Base-by-base conservation (phyloP, 2,113 vertebrate genomes). In the Blennius ocellaris region DNA sequence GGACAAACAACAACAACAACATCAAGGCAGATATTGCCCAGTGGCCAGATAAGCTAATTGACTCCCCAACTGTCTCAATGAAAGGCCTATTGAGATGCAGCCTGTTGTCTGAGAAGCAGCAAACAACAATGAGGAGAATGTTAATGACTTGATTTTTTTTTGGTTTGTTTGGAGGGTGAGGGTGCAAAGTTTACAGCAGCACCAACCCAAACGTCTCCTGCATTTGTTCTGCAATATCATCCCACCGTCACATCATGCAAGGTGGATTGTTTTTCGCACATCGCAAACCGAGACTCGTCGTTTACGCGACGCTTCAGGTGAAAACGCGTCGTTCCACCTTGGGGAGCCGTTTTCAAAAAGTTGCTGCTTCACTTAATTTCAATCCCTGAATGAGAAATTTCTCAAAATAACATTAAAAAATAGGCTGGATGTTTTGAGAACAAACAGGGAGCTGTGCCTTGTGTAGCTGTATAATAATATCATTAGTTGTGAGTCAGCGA, bases 101-200 rank as follows among this genome's bases (percentile, higher is more conserved):
- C 55, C 12, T 30, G 0, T 59, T 17, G 11, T 78, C 78, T 76
- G 75, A 79, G 73, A 59, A 69, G 63, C 50, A n/a, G 30, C 63
- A 17, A 38, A 64, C 52, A 82, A 87, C 89, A 85, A 88, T 84
- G 85, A 87, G 53, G 68, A 60, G 87, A 91, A 89, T 92, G 82
- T 85, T 88, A 89, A 91, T 88, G 85, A 77, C 58, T 77, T 45
- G 58, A 45, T 74, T 76, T 77, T 21, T 49, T 49, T 15, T n/a
- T 49, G 15, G 17, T 17, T 14, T 47, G 14, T 63, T 65, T 78
- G 70, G 60, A 68, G 76, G 21, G n/a, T n/a, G n/a, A n/a, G 21
- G 21, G 21, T 76, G 79, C 69, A 76, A 90, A 76, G 86, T 90
- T 90, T 89, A 92, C 85, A 86, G 17, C 50, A 30, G 4, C 56